phyloP scores from a whole-genome alignment of 2,888 invertebrate genomes.

The Junonia oenone region DNA sequence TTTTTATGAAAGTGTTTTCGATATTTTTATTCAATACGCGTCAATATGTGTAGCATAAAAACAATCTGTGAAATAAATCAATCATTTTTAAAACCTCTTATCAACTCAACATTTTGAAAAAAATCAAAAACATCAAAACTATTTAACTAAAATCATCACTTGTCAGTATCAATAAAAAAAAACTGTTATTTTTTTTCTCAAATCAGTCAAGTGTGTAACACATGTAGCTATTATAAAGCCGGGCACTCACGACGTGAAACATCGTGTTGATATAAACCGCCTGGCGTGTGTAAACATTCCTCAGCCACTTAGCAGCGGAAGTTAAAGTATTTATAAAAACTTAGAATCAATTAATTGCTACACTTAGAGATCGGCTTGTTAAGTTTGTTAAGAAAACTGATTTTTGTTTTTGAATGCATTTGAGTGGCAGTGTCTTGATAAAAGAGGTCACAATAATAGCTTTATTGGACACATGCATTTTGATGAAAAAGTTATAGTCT shows the following conservation, averaged over 20 bases:
- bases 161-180: not conserved
- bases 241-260: conserved; percentile 35
- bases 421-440: not conserved
- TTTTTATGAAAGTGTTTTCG: too few species aligned
- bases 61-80: too few species aligned
- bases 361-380: too few species aligned
- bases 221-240: conserved; percentile 21
- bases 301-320: conserved; percentile 32
- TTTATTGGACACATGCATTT: too few species aligned
- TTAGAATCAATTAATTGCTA: not conserved
- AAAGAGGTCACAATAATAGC: too few species aligned
- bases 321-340: not conserved
- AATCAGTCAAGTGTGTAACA: conserved; percentile 15
- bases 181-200: not conserved
- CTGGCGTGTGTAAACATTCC: conserved; percentile 43
- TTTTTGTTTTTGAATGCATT: not conserved
- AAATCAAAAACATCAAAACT: not conserved
- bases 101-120: not conserved
- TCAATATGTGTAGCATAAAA: too few species aligned
- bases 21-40: too few species aligned
- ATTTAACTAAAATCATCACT: not conserved
- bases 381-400: not conserved
- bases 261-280: conserved; percentile 39
- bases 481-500: too few species aligned
- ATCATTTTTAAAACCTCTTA: too few species aligned